A percentile compares a stretch with the other conserved stretches of the same genome.
Evolutionary conservation across 2,113 vertebrate genomes (phyloP).

Genomic region (Chamaea fasciata): DNA sequence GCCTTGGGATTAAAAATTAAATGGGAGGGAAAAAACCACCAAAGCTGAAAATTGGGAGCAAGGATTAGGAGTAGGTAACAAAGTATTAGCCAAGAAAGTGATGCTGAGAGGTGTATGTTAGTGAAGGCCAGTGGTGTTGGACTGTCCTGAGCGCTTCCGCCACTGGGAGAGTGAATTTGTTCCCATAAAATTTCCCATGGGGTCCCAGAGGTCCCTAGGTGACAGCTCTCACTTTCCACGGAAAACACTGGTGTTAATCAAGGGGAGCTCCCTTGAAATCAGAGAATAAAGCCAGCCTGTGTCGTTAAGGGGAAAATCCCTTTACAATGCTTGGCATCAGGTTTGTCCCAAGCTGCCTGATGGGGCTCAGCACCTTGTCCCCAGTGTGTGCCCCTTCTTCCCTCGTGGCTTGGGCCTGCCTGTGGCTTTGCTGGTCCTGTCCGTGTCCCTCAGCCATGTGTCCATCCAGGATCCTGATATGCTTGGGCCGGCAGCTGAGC

Average conservation of each 20-base stretch:
- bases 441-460: background rate
- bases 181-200: background rate
- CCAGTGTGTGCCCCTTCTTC: background rate
- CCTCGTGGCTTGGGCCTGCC: background rate
- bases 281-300: background rate
- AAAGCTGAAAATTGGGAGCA: background rate
- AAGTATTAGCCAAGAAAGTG: background rate
- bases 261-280: background rate
- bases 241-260: background rate
- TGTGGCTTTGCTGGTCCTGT: background rate
- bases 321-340: background rate
- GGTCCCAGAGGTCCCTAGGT: background rate
- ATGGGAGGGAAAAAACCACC: background rate
- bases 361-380: background rate
- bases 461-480: rapidly evolving
- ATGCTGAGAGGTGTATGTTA: background rate
- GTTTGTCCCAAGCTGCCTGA: background rate
- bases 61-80: background rate
- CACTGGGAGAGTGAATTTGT: background rate
- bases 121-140: background rate
- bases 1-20: background rate
- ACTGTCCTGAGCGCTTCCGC: background rate
- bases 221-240: background rate
- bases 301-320: background rate
- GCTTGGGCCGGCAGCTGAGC: background rate